Conservation (phyloP, 2,888 invertebrate genomes). For the Brachypalpus laphriformis region DNA sequence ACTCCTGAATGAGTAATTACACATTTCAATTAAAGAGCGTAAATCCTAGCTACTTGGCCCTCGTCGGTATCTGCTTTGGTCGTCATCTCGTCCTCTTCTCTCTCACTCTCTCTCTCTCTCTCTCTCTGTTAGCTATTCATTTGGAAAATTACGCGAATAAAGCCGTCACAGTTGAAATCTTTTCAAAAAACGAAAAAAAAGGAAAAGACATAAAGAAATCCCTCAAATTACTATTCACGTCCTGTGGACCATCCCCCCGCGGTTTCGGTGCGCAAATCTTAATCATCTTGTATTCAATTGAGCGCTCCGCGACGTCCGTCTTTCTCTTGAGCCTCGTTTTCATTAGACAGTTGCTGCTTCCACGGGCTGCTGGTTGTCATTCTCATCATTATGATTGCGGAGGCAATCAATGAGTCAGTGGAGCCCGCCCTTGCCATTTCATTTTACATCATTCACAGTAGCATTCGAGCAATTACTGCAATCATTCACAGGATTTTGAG, state of each 20-base stretch:
- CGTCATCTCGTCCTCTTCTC: conserved; percentile 2
- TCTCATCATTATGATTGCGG: conserved; percentile 62
- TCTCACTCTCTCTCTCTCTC: not conserved
- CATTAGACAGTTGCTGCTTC: conserved; percentile 12
- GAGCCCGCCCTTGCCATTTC: conserved; percentile 1
- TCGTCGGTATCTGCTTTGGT: not conserved
- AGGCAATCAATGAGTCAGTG: conserved; percentile 55
- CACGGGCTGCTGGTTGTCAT: conserved; percentile 42
- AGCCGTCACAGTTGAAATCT: conserved; percentile 68
- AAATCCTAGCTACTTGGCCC: conserved; percentile 52
- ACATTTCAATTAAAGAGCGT: conserved; percentile 70
- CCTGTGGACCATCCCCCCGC: not conserved
- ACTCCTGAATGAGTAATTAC: conserved; percentile 72
- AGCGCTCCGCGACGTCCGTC: conserved; percentile 45
- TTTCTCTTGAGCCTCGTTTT: conserved; percentile 29
- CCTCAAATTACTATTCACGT: conserved; percentile 64
- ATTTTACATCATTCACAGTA: conserved; percentile 42
- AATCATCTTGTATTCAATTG: conserved; percentile 69
- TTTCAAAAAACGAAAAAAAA: conserved; percentile 46
- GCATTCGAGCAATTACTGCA: conserved; percentile 54
- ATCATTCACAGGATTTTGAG: conserved; percentile 51
- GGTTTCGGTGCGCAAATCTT: conserved; percentile 60
- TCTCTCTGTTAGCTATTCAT: conserved; percentile 51
- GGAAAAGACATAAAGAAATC: conserved; percentile 41
- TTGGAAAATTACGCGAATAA: conserved; percentile 71